Evolutionary conservation across 2,113 vertebrate genomes (phyloP), one percentile per base, ranked within the genome.

Genomic region (Muntiacus reevesi): DNA sequence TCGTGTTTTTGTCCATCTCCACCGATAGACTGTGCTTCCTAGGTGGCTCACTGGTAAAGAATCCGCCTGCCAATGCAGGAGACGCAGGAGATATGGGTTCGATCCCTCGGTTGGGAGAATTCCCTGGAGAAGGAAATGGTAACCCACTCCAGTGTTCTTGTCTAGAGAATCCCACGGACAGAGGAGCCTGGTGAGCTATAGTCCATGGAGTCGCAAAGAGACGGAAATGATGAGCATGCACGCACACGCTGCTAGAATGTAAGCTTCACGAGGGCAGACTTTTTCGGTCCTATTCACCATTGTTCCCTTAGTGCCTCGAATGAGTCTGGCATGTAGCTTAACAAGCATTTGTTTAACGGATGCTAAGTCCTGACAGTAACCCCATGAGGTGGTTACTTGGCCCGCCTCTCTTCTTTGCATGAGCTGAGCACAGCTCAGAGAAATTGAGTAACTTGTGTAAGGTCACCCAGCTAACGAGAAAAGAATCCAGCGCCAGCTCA

Each of bases 41-140:
- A 40, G 12, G 71, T 43, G 71, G 71, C 71, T 43, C 71, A 40
- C 36, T 25, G 71, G 3, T 76, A 76, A 76, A 76, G 71, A 76
- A 43, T 27, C 71, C 6, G 0, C 40, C 71, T 43, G 71, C 40
- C 71, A 43, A 2, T 27, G 71, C 71, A 76, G 71, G 23, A 76
- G 71, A 76, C 3, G 0, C 21, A 76, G 12, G 71, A 76, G 3
- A 27, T 0, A 0, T 15, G 23, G 11, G 40, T 76, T 76, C 0
- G 6, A 27, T 27, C 71, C 40, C 40, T 76, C 1, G 1, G 23
- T 14, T 27, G 12, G 40, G 71, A 76, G 23, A 43, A 76, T 43
- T 1, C 71, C 71, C 23, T 43, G 12, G 12, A 76, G 71, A 12
- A 76, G 23, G 71, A 43, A 43, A 27, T 43, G 12, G 71, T 2